Conservation (phyloP, 2,888 invertebrate species). For the Clusia tigrina region DNA sequence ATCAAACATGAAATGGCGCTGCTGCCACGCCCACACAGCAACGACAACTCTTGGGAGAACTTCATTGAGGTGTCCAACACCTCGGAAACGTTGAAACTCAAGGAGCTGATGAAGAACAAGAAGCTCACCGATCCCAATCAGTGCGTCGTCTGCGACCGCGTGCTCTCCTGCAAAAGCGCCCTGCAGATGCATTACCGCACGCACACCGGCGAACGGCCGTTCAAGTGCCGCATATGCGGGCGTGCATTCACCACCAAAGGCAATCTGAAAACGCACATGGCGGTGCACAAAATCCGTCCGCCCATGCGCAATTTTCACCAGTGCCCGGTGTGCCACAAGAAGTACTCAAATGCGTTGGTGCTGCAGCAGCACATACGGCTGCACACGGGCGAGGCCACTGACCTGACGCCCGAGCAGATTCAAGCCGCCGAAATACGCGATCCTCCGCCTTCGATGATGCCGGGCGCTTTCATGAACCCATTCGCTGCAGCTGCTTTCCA, state of each 20-base stretch:
- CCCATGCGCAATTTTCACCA: slow-evolving; percentile 93
- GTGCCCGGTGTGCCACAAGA: slow-evolving; percentile 97
- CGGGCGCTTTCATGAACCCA: slow-evolving; percentile 63
- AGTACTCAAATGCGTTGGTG: slow-evolving; percentile 91
- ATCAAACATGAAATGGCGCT: slow-evolving; percentile 64
- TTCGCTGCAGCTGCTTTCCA: slow-evolving; percentile 63
- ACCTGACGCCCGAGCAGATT: slow-evolving; percentile 84
- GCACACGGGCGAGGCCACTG: slow-evolving; percentile 90
- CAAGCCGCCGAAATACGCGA: slow-evolving; percentile 86
- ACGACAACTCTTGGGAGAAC: slow-evolving; percentile 96
- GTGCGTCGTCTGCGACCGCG: slow-evolving; percentile 96
- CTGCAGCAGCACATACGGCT: slow-evolving; percentile 95
- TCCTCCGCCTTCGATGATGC: slow-evolving; percentile 70
- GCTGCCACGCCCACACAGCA: slow-evolving; percentile 84
- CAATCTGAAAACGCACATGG: slow-evolving; percentile 99
- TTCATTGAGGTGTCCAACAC: slow-evolving; percentile 88
- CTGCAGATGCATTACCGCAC: slow-evolving; percentile 93
- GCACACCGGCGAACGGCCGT: slow-evolving; percentile 73
- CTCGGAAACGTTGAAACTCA: slow-evolving; percentile 95
- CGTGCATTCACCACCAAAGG: slow-evolving; percentile 98
- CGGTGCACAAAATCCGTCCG: slow-evolving; percentile 95
- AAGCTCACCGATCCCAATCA: slow-evolving; percentile 97
- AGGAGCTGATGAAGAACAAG: slow-evolving; percentile 96
- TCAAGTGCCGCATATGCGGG: slow-evolving; percentile 96
- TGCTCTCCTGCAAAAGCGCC: slow-evolving; percentile 96